A percentile compares a stretch with the other conserved stretches of the same genome.
phyloP scores from a whole-genome alignment of 2,113 vertebrate species.

The Aix galericulata region DNA sequence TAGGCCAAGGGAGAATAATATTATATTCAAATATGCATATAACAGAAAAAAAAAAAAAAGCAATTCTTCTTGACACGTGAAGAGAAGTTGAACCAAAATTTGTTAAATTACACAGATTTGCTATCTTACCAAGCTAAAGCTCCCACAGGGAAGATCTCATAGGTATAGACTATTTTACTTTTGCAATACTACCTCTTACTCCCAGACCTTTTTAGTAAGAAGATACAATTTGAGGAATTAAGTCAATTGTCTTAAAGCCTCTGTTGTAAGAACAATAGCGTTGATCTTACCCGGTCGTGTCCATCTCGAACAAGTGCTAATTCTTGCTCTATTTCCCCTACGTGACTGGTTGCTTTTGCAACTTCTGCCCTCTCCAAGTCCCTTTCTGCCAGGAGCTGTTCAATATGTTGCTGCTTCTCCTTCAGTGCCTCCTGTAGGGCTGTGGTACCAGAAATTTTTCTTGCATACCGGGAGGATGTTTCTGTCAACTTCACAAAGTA shows the following conservation, averaged over 20 bases:
- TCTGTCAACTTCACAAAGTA: slow-evolving; percentile 89
- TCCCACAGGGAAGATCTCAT: neutral
- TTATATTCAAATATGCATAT: neutral
- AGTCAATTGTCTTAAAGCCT: neutral
- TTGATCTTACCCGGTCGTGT: slow-evolving; percentile 88
- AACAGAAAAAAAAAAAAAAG: neutral
- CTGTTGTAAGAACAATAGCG: neutral
- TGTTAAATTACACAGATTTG: neutral
- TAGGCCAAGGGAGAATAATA: neutral
- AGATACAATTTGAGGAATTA: neutral
- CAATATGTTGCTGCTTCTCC: slow-evolving; percentile 99
- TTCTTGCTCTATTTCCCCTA: slow-evolving; percentile 93
- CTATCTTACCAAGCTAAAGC: neutral
- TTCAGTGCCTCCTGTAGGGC: slow-evolving; percentile 97
- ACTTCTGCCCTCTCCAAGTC: slow-evolving; percentile 96
- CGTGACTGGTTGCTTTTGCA: slow-evolving; percentile 94
- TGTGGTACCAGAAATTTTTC: slow-evolving; percentile 97
- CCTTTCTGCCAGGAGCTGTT: slow-evolving; percentile 95
- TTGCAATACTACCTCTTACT: neutral
- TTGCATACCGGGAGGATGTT: slow-evolving; percentile 93
- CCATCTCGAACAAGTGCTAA: slow-evolving; percentile 88
- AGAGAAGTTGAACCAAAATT: neutral
- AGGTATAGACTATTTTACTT: neutral
- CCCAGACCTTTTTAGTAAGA: neutral
- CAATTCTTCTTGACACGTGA: fast-evolving